Base-by-base conservation (phyloP, 2,797 vertebrate genomes). In the Uromys caudimaculatus region DNA sequence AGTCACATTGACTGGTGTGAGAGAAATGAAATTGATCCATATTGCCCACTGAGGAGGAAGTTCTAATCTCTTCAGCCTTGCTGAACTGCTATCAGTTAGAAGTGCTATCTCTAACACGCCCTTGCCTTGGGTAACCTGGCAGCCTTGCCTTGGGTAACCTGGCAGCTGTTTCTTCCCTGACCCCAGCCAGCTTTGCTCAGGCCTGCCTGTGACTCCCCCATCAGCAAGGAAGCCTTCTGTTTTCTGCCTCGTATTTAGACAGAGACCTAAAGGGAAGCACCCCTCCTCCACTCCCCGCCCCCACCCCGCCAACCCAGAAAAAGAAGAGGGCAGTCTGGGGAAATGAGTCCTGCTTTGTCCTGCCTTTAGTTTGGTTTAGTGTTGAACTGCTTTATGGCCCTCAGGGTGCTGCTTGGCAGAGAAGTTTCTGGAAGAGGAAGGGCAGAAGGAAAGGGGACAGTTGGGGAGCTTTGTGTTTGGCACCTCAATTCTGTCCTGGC, bases 181-280 rank as follows among this genome's bases (percentile, higher is more conserved):
- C 47, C 1, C 27, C 54, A 77, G 35, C 9, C 19, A 13, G 60
- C 75, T 91, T 90, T 71, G 54, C 91, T 77, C 67, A 24, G 47
- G 58, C 50, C 62, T 85, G 54, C 47, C 76, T 77, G 16, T 52
- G n/a, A 85, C 54, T 77, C 47, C 29, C 52, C 14, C 67, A 76
- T 7, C 41, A 29, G 24, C 41, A 76, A 47, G 41, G 41, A 76
- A 23, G 64, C 1, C 12, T 41, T 75, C 21, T 56, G 38, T 14
- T 58, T 89, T 56, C 35, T 0, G 14, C n/a, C 54, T 7, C 47
- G 89, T 41, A 21, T 94, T 24, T 97, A 99, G 99, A 95, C 99
- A 52, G 14, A 82, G 50, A 24, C 35, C 4, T 35, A 54, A 54
- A 86, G 47, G 62, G 47, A 71, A 86, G 64, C 3, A 35, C 16